Evolutionary conservation across 2,888 invertebrate genomes (phyloP), one percentile per base, ranked within the genome.

Genomic region (Lasius fuliginosus): DNA sequence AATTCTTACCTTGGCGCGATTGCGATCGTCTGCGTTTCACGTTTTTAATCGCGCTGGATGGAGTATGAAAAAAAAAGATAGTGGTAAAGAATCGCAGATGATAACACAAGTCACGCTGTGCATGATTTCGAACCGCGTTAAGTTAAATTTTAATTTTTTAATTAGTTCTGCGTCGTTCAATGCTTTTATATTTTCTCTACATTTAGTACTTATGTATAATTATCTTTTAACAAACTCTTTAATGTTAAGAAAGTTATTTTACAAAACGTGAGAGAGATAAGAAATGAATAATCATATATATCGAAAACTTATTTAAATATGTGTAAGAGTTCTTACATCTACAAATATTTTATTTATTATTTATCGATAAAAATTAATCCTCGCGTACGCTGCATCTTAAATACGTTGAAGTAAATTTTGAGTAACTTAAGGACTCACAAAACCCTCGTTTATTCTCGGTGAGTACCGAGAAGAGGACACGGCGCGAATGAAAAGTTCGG

Each of bases 401-500:
- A 49, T 12, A 11, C 64, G 3, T 65, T 64, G 18, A 23, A 40
- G 12, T 33, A 11, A 69, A 79, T 15, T 30, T 6, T 8, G 56
- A 30, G 42, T 1, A 49, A 75, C 15, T 56, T 42, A 42, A 58
- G 33, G 53, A 53, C 33, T 33, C 23, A 12, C 23, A 60, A 71
- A 81, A 60, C 2, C 5, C 33, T 46, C 73, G 27, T 62, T 81
- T 79, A 46, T 33, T 69, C 46, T 30, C 27, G 23, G 46, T 18
- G 36, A 60, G 18, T 49, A 18, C 18, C 69, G 42, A 40, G 46
- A 79, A 60, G 42, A 53, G 18, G 69, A 69, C 69, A 58, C 58
- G 42, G 30, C 42, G 42, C 46, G 46, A 74, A 85, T 84, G 76
- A 82, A 76, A 85, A 86, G 82, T 85, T 83, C 58, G 71, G 68